These are phyloP conservation scores for Liodrosophila aerea DNA, from an alignment of 2,888 invertebrate species.

Conservation along the genomic window DNA sequence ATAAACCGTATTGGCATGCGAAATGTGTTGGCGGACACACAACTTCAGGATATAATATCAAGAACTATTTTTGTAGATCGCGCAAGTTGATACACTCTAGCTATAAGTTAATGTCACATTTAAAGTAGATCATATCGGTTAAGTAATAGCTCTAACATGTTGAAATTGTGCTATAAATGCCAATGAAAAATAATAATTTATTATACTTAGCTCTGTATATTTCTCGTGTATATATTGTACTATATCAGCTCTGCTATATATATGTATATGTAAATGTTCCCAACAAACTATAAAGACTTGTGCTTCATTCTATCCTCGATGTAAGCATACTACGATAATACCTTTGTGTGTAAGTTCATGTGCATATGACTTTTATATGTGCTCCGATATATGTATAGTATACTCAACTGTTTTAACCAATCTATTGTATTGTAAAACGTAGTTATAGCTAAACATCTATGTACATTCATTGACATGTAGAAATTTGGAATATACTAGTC, in stretches of 20 bases:
- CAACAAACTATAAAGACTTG: constrained; percentile 75
- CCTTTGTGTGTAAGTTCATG: constrained; percentile 44
- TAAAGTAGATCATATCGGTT: constrained; percentile 7
- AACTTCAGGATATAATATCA: constrained; percentile 5
- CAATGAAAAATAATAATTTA: constrained; percentile 12
- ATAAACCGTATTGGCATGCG: constrained; percentile 13
- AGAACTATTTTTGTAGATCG: constrained; percentile 28
- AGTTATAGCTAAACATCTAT: constrained; percentile 16
- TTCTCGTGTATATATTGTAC: constrained; percentile 27
- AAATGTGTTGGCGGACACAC: constrained; percentile 1
- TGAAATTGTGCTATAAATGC: neutral
- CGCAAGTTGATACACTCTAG: constrained; percentile 13
- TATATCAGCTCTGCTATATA: constrained; percentile 55
- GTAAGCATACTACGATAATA: constrained; percentile 68
- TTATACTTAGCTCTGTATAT: constrained; percentile 47
- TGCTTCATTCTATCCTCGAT: constrained; percentile 72
- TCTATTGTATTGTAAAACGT: constrained; percentile 37
- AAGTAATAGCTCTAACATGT: constrained; percentile 18
- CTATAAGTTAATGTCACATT: constrained; percentile 3
- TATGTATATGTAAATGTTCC: constrained; percentile 60
- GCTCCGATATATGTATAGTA: constrained; percentile 10
- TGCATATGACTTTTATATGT: constrained; percentile 60
- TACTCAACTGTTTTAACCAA: constrained; percentile 18
- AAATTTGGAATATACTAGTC: constrained; percentile 35
- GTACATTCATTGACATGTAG: constrained; percentile 8